phyloP scores from a whole-genome alignment of 2,888 invertebrate species.

The Drosophila neonasuta region DNA sequence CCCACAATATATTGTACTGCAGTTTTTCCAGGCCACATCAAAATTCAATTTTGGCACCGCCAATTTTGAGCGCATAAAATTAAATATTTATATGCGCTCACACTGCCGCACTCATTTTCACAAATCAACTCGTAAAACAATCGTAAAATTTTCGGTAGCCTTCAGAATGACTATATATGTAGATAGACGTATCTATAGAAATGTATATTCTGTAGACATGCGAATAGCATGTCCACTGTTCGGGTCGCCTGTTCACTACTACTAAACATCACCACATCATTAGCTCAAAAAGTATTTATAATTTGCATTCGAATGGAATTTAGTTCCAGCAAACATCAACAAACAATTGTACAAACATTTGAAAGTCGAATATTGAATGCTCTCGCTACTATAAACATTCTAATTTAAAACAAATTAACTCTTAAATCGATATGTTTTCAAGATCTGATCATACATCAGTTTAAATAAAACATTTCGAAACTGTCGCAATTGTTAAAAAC shows the following conservation, averaged over 20 bases:
- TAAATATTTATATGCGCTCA: constrained; percentile 31
- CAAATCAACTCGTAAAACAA: constrained; percentile 26
- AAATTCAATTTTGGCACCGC: constrained; percentile 32
- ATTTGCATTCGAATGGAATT: constrained; percentile 3
- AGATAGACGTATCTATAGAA: background rate
- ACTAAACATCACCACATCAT: constrained; percentile 12
- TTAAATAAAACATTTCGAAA: background rate
- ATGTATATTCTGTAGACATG: background rate
- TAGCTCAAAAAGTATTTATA: constrained; percentile 11
- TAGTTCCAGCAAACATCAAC: constrained; percentile 2
- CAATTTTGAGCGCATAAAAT: constrained; percentile 37
- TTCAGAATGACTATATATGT: constrained; percentile 14
- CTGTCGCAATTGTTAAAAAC: background rate
- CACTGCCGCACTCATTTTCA: constrained; percentile 24
- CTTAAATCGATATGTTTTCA: background rate
- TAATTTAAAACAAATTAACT: background rate
- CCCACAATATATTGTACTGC: constrained; percentile 13
- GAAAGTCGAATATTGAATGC: background rate
- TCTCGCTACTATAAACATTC: background rate
- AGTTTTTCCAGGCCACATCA: constrained; percentile 27
- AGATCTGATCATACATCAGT: background rate
- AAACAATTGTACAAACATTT: background rate
- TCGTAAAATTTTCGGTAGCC: constrained; percentile 28
- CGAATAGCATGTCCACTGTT: constrained; percentile 8
- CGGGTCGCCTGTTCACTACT: constrained; percentile 6